These are phyloP conservation scores for Gryllus longicercus DNA, from an alignment of 2,888 invertebrate genomes.

Conservation along the genomic window DNA sequence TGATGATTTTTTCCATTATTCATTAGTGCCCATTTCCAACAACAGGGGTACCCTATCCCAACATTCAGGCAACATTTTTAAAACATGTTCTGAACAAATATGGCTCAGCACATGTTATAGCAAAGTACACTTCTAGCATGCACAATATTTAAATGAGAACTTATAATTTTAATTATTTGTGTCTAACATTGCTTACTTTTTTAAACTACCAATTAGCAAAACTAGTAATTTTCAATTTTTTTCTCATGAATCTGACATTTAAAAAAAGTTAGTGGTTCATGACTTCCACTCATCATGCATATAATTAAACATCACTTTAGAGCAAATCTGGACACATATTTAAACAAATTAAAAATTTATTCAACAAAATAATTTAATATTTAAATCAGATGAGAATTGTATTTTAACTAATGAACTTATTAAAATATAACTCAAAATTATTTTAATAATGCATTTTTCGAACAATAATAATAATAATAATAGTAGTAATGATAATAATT, in stretches of 20 bases:
- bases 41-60: conserved; percentile 95
- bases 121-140: background rate
- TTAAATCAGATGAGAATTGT: too few species aligned
- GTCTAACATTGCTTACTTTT: background rate
- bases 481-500: too few species aligned
- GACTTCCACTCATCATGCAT: background rate
- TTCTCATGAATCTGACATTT: background rate
- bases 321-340: background rate
- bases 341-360: background rate
- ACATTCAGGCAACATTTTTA: conserved; percentile 79
- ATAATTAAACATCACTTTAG: background rate
- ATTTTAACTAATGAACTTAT: too few species aligned
- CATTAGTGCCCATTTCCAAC: conserved; percentile 37
- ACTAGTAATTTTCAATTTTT: conserved; percentile 18
- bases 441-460: too few species aligned
- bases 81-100: conserved; percentile 27
- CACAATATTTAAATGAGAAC: background rate
- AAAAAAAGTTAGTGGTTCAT: background rate
- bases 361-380: too few species aligned
- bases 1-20: background rate
- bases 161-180: background rate
- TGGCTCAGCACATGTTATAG: background rate
- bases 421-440: too few species aligned
- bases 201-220: background rate
- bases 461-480: too few species aligned